These are phyloP conservation scores for Andrena flavipes DNA, from an alignment of 2,888 invertebrate genomes.

Conservation along the genomic window DNA sequence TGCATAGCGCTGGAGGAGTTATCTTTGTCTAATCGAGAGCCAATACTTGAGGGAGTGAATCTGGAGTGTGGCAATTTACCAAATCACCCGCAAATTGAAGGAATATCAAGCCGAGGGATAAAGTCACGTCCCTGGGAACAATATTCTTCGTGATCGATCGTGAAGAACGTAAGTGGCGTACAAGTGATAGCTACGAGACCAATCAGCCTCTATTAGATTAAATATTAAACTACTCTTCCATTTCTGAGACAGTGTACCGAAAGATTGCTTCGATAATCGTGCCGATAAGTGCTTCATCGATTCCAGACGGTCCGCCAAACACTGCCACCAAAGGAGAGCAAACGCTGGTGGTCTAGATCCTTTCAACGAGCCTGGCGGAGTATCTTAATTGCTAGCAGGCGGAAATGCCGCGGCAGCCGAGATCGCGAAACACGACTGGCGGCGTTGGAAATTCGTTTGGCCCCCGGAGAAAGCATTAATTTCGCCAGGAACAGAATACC, in stretches of 20 bases:
- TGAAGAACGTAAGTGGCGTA: neutral
- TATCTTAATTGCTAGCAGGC: slow-evolving; percentile 53
- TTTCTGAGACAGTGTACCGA: neutral
- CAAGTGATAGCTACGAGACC: neutral
- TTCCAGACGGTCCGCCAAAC: neutral
- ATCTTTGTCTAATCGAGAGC: too few species aligned
- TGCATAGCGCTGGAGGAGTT: neutral
- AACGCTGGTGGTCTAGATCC: neutral
- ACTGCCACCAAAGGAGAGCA: neutral
- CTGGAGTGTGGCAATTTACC: too few species aligned
- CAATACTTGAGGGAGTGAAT: too few species aligned
- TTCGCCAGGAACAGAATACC: slow-evolving; percentile 41
- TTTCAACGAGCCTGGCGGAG: slow-evolving; percentile 21
- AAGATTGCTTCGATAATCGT: slow-evolving; percentile 27
- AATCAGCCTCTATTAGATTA: slow-evolving; percentile 9
- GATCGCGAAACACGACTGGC: slow-evolving; percentile 18
- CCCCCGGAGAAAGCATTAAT: slow-evolving; percentile 59
- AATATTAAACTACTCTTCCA: neutral
- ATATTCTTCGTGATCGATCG: too few species aligned
- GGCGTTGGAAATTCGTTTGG: slow-evolving; percentile 59
- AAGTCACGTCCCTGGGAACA: neutral
- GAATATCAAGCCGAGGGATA: neutral
- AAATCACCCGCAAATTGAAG: too few species aligned
- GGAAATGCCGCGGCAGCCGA: slow-evolving; percentile 26
- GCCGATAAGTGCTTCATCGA: slow-evolving; percentile 19